phyloP scores from a whole-genome alignment of 2,888 invertebrate genomes.

The Villa cingulata region DNA sequence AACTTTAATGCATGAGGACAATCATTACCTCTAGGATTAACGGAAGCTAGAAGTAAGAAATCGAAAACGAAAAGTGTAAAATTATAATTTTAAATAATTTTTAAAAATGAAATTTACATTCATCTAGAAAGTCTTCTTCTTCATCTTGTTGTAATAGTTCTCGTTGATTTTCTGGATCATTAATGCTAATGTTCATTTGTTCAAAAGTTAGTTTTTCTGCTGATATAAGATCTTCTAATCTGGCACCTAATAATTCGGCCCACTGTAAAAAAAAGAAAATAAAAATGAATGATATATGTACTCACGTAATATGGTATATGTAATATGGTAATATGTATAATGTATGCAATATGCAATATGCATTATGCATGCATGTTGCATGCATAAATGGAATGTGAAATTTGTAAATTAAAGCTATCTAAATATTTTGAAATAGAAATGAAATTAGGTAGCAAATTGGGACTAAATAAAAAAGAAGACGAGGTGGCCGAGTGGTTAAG shows the following conservation, averaged over 20 bases:
- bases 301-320: too few relatives aligned
- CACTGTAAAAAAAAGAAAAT: constrained; percentile 21
- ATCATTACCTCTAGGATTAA: constrained; percentile 55
- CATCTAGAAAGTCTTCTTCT: constrained; percentile 96
- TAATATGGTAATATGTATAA: too few relatives aligned
- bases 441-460: background rate
- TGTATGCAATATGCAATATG: too few relatives aligned
- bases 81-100: background rate
- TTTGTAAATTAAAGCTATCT: too few relatives aligned
- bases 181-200: constrained; percentile 50
- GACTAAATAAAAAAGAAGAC: constrained; percentile 32
- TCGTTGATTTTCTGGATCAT: constrained; percentile 65
- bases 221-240: constrained; percentile 77
- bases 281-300: too few relatives aligned
- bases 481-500: constrained; percentile 77
- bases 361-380: too few relatives aligned
- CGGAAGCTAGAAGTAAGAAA: constrained; percentile 32
- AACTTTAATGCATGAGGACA: constrained; percentile 83
- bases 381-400: too few relatives aligned
- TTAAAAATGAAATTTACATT: constrained; percentile 43
- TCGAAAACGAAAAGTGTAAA: background rate
- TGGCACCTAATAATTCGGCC: constrained; percentile 61
- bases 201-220: constrained; percentile 65
- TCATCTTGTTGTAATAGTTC: constrained; percentile 72
- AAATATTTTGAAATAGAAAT: too few relatives aligned